phyloP scores from a whole-genome alignment of 2,797 vertebrate genomes.

The Gymnopithys bicolor region DNA sequence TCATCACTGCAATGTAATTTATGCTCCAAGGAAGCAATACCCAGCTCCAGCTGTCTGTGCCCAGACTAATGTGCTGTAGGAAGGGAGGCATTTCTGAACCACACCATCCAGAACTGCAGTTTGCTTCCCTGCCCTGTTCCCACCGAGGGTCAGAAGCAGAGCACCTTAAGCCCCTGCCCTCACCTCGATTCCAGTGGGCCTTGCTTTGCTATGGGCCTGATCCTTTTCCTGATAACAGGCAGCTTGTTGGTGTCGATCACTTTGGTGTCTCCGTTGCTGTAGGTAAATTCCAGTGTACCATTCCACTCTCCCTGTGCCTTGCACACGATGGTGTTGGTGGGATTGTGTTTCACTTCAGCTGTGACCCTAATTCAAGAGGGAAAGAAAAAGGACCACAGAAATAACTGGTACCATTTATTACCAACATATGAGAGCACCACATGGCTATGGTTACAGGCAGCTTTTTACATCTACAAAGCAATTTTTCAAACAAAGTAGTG shows the following conservation, averaged over 20 bases:
- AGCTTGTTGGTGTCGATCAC: slow-evolving; percentile 89
- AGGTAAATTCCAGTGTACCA: slow-evolving; percentile 91
- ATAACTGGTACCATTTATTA: background rate
- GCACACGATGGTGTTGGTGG: slow-evolving; percentile 89
- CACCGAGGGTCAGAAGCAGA: rapidly evolving
- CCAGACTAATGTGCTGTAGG: background rate
- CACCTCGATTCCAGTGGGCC: slow-evolving; percentile 89
- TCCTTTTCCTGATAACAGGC: slow-evolving; percentile 87
- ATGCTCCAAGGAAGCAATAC: background rate
- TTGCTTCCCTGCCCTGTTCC: background rate
- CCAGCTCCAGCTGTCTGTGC: background rate
- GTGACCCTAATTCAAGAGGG: slow-evolving; percentile 82
- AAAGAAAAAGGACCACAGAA: background rate
- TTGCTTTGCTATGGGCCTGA: slow-evolving; percentile 87
- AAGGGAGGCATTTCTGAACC: background rate
- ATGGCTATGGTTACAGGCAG: background rate
- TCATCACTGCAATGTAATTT: rapidly evolving
- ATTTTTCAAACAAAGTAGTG: background rate
- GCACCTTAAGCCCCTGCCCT: background rate
- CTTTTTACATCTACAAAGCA: background rate
- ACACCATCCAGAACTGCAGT: background rate
- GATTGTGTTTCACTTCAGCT: slow-evolving; percentile 92
- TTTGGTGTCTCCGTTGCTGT: slow-evolving; percentile 92
- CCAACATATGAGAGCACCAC: background rate
- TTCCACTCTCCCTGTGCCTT: slow-evolving; percentile 98